Evolutionary conservation across 2,113 vertebrate genomes (phyloP), one percentile per base, ranked within the genome.

Genomic region (Stictonetta naevosa): DNA sequence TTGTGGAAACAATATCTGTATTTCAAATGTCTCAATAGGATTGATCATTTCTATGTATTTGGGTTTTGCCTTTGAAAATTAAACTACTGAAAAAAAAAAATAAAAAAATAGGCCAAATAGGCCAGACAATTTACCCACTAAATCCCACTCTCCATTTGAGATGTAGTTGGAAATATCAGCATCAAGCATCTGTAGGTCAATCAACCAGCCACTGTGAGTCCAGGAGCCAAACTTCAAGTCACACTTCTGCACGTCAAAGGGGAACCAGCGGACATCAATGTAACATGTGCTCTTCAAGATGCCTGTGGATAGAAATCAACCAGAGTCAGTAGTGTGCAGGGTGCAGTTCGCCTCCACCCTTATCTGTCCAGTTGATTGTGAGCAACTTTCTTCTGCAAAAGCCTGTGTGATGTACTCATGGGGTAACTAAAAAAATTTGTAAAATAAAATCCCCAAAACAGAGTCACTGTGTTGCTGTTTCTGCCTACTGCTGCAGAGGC

Each of bases 251-350:
- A 99, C 98, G 72, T 99, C 98, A 72, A 99, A 99, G 22, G 99
- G 99, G 96, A 99, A 99, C 99, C 99, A 99, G 81, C 98, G 98
- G 18, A 99, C 99, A 59, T 99, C 98, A 29, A 99, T 99, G 87
- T 99, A 99, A 91, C 99, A 99, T 2, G 99, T 99, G 44, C 96
- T 97, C 81, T 97, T 97, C 94, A 97, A 83, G 94, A 97, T 97
- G 68, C 98, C 97, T 97, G 81, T 52, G 59, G 85, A 71, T 2
- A 92, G 68, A 96, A 81, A 95, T 31, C 15, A 67, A 34, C 17
- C 46, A 84, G 3, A 3, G 90, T 74, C 20, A 83, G 53, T 31
- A 1, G 0, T 4, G 4, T 48, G 10, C n/a, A 76, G n/a, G 13
- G 46, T n/a, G 10, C 34, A 50, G 22, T 83, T 86, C 19, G 56